These are phyloP conservation scores for Lycocerus yunnanus DNA, from an alignment of 2,888 invertebrate species.

Conservation along the genomic window DNA sequence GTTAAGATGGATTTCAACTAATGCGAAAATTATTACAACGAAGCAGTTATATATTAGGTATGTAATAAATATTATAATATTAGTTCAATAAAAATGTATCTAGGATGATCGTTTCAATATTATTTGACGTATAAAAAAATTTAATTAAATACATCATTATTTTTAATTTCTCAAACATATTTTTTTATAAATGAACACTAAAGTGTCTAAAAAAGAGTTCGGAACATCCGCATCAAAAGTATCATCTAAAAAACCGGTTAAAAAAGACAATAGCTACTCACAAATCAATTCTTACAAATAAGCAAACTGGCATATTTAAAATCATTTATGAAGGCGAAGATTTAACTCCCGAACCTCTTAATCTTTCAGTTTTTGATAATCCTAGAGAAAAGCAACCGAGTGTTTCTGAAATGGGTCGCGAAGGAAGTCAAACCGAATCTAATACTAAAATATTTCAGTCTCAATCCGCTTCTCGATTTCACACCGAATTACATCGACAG, in stretches of 20 bases:
- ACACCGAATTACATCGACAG: conserved; percentile 26
- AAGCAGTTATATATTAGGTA: too few relatives aligned
- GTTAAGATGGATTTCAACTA: too few relatives aligned
- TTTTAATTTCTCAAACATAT: neutral
- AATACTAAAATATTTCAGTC: neutral
- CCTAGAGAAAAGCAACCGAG: neutral
- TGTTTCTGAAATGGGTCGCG: neutral
- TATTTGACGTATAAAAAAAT: neutral
- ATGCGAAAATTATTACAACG: too few relatives aligned
- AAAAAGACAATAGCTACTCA: neutral
- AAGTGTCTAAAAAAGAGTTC: neutral
- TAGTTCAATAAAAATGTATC: too few relatives aligned
- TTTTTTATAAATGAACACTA: neutral
- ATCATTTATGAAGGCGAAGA: conserved; percentile 48
- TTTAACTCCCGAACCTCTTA: conserved; percentile 55
- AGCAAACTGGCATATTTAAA: conserved; percentile 11
- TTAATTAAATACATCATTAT: too few relatives aligned
- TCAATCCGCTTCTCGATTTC: conserved; percentile 23
- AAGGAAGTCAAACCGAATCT: neutral
- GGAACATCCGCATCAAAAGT: neutral
- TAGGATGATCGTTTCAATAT: neutral
- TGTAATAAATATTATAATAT: too few relatives aligned
- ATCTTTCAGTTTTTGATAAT: conserved; percentile 41
- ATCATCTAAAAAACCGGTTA: neutral
- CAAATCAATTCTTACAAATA: conserved; percentile 14